phyloP scores from a whole-genome alignment of 2,797 vertebrate genomes.

The Clarias platycephalus region DNA sequence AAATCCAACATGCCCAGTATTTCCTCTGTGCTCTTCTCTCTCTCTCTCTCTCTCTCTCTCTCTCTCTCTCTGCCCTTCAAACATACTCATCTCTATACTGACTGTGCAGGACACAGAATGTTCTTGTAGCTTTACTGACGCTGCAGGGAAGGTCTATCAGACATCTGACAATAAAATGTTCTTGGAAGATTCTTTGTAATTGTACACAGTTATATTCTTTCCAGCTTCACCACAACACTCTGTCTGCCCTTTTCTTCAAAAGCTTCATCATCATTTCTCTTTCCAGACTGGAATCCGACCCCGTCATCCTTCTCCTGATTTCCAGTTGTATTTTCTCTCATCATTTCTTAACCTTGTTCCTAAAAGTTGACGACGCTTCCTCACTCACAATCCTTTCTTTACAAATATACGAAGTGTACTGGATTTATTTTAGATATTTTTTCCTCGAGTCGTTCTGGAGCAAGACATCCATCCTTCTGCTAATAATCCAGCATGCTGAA shows the following conservation, averaged over 20 bases:
- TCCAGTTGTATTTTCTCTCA: not conserved
- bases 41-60: no score
- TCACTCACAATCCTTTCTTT: not conserved
- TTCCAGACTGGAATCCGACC: not conserved
- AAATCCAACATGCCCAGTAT: not conserved
- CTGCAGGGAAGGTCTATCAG: not conserved
- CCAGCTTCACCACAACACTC: not conserved
- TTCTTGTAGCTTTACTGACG: not conserved
- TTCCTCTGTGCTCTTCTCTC: not conserved
- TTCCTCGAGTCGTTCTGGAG: not conserved
- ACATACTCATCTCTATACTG: not conserved
- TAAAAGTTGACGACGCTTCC: not conserved
- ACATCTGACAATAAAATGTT: not conserved
- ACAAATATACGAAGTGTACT: not conserved
- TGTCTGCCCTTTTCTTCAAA: not conserved
- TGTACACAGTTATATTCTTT: not conserved
- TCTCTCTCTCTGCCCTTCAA: not conserved
- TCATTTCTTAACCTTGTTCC: conserved; percentile 25
- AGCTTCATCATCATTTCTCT: not conserved
- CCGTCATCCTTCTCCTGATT: not conserved
- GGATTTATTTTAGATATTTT: not conserved
- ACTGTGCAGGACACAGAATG: not conserved
- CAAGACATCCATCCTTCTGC: not conserved
- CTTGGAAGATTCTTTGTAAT: no score
- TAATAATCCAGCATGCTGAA: not conserved